A percentile compares a stretch with the other conserved stretches of the same genome.
Conservation (phyloP, 2,888 invertebrate genomes). For the Orthosia gothica region DNA sequence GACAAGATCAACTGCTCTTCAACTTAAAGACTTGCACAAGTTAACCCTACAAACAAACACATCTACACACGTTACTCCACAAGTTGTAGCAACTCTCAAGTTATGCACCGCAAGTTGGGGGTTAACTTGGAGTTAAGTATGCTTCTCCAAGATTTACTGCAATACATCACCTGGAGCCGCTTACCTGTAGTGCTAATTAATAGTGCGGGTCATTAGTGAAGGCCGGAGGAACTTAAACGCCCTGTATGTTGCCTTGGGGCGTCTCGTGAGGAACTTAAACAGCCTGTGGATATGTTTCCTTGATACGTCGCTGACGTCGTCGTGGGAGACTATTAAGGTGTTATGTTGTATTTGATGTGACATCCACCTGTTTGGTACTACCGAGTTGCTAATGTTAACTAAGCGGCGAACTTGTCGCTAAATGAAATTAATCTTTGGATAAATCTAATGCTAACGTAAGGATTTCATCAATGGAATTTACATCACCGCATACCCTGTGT, state of each 20-base stretch:
- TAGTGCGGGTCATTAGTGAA: slow-evolving; percentile 38
- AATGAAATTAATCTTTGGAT: too few species aligned
- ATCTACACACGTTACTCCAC: neutral
- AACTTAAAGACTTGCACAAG: neutral
- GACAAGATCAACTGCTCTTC: neutral
- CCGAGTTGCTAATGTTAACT: neutral
- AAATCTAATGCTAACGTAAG: too few species aligned
- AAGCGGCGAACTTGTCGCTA: too few species aligned
- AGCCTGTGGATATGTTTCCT: neutral
- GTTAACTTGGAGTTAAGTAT: slow-evolving; percentile 37
- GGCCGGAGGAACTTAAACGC: slow-evolving; percentile 4
- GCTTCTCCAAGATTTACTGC: slow-evolving; percentile 22
- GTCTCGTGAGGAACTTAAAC: slow-evolving; percentile 1
- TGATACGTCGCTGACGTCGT: too few species aligned
- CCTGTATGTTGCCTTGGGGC: slow-evolving; percentile 6
- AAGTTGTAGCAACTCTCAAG: slow-evolving; percentile 9
- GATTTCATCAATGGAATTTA: too few species aligned
- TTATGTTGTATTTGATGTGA: neutral
- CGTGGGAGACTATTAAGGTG: neutral
- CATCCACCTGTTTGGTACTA: neutral
- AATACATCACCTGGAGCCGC: slow-evolving; percentile 40
- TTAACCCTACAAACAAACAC: slow-evolving; percentile 9
- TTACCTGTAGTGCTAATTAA: slow-evolving; percentile 43
- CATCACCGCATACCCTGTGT: too few species aligned
- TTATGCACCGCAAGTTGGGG: slow-evolving; percentile 16